Evolutionary conservation across 2,888 invertebrate species (phyloP).

Genomic region (Drosophila acutilabella): DNA sequence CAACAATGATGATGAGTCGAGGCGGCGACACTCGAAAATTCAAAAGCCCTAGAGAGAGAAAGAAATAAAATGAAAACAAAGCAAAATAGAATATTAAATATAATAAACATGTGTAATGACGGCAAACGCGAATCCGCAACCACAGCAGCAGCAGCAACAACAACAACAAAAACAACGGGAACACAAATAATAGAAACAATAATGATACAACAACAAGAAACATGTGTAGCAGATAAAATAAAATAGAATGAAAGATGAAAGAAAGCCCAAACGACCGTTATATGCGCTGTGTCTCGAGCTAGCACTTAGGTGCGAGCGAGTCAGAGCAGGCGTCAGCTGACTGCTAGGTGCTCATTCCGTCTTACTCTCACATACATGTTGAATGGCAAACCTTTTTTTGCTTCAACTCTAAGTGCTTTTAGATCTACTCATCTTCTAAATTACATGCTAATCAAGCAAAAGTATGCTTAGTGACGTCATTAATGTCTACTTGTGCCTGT

Average conservation of each 20-base stretch:
- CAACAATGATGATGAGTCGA: conserved; percentile 40
- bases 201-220: not conserved
- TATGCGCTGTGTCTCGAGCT: not conserved
- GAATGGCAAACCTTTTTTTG: not conserved
- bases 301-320: not conserved
- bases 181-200: conserved; percentile 1
- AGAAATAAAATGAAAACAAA: not conserved
- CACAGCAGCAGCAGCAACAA: conserved; percentile 21
- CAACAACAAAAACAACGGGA: conserved; percentile 19
- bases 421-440: too few species aligned
- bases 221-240: conserved; percentile 33
- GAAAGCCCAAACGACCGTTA: not conserved
- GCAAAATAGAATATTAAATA: conserved; percentile 38
- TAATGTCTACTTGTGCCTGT: not conserved
- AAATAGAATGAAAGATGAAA: conserved; percentile 33
- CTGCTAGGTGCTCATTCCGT: too few species aligned
- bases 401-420: not conserved
- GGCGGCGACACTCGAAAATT: conserved; percentile 60
- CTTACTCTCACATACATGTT: not conserved
- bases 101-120: conserved; percentile 71
- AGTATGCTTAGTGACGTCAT: not conserved
- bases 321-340: not conserved
- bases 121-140: conserved; percentile 39
- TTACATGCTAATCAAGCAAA: not conserved
- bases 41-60: conserved; percentile 38